A percentile compares a stretch with the other conserved stretches of the same genome.
Evolutionary conservation across 1,140 invertebrate genomes (phyloP).

Genomic region (Camponotus vicinus): DNA sequence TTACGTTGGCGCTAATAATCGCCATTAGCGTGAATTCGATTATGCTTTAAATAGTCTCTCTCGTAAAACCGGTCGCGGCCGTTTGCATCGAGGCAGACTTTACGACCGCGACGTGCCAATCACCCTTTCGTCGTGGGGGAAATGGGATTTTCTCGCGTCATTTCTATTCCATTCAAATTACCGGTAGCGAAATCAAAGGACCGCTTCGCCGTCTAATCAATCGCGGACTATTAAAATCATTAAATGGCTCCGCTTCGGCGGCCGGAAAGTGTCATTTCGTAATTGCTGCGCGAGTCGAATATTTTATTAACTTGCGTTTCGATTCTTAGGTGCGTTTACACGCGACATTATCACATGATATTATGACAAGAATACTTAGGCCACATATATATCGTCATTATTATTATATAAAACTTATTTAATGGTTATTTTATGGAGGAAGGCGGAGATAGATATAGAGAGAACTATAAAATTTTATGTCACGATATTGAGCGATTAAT

Average conservation of each 20-base stretch:
- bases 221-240: constrained; percentile 48
- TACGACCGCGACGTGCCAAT: constrained; percentile 57
- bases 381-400: not conserved
- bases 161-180: constrained; percentile 56
- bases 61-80: constrained; percentile 69
- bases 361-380: constrained; percentile 21
- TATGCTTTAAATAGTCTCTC: constrained; percentile 74
- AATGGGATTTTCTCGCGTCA: constrained; percentile 55
- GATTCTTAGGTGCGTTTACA: not conserved
- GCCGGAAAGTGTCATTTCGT: constrained; percentile 49
- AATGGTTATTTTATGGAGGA: constrained; percentile 27
- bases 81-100: constrained; percentile 47
- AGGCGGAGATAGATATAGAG: constrained; percentile 16
- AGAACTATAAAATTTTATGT: constrained; percentile 15
- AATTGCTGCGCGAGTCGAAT: constrained; percentile 44
- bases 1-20: constrained; percentile 61
- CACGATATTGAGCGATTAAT: constrained; percentile 34
- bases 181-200: constrained; percentile 60
- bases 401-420: constrained; percentile 30
- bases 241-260: constrained; percentile 20
- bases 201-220: constrained; percentile 43
- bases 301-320: constrained; percentile 35
- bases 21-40: constrained; percentile 68
- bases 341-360: not conserved
- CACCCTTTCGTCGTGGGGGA: constrained; percentile 57